Evolutionary conservation across 2,888 invertebrate species (phyloP).

Genomic region (Tipula lateralis): DNA sequence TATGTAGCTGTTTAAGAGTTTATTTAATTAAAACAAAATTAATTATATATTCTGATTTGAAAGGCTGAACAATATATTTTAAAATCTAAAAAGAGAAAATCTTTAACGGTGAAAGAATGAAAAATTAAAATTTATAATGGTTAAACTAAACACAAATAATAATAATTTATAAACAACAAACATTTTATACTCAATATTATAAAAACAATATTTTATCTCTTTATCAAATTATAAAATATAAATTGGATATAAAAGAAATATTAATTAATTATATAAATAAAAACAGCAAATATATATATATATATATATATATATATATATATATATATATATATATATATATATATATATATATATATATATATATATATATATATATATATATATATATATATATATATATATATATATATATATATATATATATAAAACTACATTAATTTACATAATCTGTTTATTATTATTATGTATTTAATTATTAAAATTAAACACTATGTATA

Average conservation of each 20-base stretch:
- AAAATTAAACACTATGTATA: not conserved
- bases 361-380: not conserved
- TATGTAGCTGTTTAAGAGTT: not conserved
- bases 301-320: not conserved
- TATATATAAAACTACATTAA: not conserved
- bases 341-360: not conserved
- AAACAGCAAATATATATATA: not conserved
- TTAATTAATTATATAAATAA: not conserved
- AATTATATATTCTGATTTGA: constrained; percentile 13
- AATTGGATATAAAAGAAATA: not conserved
- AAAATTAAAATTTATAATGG: not conserved
- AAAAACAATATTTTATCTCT: not conserved
- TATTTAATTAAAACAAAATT: not conserved
- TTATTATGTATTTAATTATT: not conserved
- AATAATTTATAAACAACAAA: not conserved
- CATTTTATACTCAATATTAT: not conserved
- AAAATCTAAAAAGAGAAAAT: not conserved
- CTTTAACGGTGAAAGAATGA: not conserved
- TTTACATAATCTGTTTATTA: not conserved
- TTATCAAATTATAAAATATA: not conserved
- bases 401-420: not conserved
- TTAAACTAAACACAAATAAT: not conserved
- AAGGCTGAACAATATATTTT: not conserved
- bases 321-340: not conserved
- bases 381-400: not conserved